These are phyloP conservation scores for Pandion haliaetus DNA, from an alignment of 2,113 vertebrate species.

Conservation along the genomic window DNA sequence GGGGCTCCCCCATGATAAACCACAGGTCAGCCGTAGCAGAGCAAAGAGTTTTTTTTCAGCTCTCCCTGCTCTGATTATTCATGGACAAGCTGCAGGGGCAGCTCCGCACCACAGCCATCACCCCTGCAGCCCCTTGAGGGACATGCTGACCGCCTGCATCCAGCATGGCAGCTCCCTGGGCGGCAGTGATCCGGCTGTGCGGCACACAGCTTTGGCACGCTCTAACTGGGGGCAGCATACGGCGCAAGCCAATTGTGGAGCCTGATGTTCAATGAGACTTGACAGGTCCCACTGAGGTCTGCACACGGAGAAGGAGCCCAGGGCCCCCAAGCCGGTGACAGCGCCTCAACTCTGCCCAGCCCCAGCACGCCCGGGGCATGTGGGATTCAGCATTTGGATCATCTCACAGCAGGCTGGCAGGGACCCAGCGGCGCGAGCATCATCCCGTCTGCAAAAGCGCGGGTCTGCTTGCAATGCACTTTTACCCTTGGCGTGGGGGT, in stretches of 20 bases:
- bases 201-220: accelerated
- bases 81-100: not conserved
- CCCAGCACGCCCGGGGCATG: not conserved
- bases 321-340: not conserved
- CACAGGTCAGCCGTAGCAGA: not conserved
- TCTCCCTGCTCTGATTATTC: not conserved
- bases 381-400: not conserved
- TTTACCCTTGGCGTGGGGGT: not conserved
- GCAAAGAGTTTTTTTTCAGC: not conserved
- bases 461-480: not conserved
- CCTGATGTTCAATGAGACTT: not conserved
- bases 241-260: not conserved
- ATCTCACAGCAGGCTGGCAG: not conserved
- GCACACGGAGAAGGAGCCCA: accelerated
- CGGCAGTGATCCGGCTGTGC: accelerated
- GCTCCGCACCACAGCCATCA: not conserved
- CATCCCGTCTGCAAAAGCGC: not conserved
- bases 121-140: not conserved
- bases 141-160: accelerated
- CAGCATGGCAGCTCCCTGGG: not conserved
- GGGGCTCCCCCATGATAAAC: not conserved
- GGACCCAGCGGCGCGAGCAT: not conserved
- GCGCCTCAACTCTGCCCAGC: not conserved
- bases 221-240: not conserved
- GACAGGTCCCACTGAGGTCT: not conserved